phyloP scores from a whole-genome alignment of 2,113 vertebrate species.

The Pristiophorus japonicus region DNA sequence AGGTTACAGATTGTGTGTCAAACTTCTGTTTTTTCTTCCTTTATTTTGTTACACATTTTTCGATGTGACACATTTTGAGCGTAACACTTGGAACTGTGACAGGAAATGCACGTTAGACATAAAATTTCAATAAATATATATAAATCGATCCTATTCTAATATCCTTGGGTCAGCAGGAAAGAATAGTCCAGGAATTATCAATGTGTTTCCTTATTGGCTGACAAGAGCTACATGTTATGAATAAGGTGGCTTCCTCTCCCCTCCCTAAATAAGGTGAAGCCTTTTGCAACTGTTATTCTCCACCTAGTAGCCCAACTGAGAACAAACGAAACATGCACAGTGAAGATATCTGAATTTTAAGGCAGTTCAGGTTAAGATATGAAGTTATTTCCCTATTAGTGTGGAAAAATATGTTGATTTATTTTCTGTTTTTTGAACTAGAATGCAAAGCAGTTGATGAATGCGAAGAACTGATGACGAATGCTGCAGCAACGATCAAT shows the following conservation, averaged over 20 bases:
- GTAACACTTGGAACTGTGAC: neutral
- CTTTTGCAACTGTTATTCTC: neutral
- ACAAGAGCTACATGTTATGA: neutral
- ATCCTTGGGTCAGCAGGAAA: neutral
- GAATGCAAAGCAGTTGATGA: constrained; percentile 69
- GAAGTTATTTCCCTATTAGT: neutral
- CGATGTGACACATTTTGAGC: neutral
- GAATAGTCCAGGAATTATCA: neutral
- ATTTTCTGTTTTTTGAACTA: constrained; percentile 48
- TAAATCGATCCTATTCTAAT: no score
- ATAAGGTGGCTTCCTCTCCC: neutral
- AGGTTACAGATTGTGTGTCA: neutral
- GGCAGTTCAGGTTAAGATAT: neutral
- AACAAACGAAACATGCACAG: no score
- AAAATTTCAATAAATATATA: neutral
- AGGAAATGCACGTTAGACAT: neutral
- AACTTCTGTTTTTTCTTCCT: neutral
- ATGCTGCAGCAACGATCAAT: constrained; percentile 72
- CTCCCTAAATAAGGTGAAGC: neutral
- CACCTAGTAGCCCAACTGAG: neutral
- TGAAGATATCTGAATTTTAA: neutral
- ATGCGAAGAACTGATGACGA: constrained; percentile 80
- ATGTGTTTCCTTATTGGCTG: neutral
- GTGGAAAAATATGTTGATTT: neutral
- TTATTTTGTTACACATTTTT: neutral